Evolutionary conservation across 2,888 invertebrate genomes (phyloP).

Genomic region (Nephrotoma guestfalica): DNA sequence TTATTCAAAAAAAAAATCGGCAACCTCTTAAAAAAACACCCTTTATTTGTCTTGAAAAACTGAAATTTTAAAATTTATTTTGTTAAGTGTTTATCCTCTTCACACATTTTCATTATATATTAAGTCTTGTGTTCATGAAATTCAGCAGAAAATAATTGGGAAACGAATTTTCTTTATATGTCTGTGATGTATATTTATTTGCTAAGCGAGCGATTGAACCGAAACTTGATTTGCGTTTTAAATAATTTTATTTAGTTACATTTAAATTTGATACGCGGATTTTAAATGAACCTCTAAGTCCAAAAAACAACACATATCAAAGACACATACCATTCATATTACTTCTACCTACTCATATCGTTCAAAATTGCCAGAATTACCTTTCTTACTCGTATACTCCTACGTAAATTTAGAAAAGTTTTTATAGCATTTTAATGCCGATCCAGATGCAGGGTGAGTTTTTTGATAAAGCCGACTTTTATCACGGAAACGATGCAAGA

Average conservation of each 20-base stretch:
- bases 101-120: not conserved
- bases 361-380: no score
- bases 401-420: no score
- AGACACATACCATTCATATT: no score
- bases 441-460: not conserved
- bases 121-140: not conserved
- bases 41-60: not conserved
- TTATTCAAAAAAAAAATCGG: no score
- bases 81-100: not conserved
- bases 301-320: not conserved
- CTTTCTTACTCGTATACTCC: no score
- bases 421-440: no score
- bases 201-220: not conserved
- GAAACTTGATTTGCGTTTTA: not conserved
- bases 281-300: not conserved
- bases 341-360: no score
- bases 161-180: not conserved
- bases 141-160: not conserved
- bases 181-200: not conserved
- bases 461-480: not conserved
- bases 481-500: not conserved
- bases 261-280: not conserved
- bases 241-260: not conserved
- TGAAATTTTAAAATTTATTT: not conserved
- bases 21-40: no score